phyloP scores from a whole-genome alignment of 2,113 vertebrate genomes.

The Esox niger region DNA sequence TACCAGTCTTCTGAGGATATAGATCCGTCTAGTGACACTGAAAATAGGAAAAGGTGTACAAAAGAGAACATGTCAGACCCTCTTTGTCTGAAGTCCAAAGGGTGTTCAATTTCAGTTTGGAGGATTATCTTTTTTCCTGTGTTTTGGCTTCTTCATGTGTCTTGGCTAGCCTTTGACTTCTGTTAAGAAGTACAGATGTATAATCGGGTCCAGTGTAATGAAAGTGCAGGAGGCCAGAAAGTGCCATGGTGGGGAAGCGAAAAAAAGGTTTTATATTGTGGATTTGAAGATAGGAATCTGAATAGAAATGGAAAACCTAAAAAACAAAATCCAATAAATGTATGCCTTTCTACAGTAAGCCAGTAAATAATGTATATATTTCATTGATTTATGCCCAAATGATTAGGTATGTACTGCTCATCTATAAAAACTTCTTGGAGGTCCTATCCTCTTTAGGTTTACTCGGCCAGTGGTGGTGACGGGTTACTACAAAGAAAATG shows the following conservation, averaged over 20 bases:
- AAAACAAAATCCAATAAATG: constrained; percentile 16
- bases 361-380: constrained; percentile 31
- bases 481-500: constrained; percentile 10
- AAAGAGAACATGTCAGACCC: constrained; percentile 77
- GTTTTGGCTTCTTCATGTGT: constrained; percentile 5
- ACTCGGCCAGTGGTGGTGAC: constrained; percentile 24
- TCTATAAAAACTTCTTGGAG: not conserved
- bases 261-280: not conserved
- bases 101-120: not conserved
- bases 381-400: constrained; percentile 30
- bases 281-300: not conserved
- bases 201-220: not conserved
- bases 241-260: not conserved
- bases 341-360: constrained; percentile 42
- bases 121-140: constrained; percentile 5
- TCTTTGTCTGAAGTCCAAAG: constrained; percentile 66
- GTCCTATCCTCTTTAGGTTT: constrained; percentile 4
- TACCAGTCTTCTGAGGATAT: constrained; percentile 71
- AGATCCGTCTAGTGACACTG: constrained; percentile 70
- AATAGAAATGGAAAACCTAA: constrained; percentile 12
- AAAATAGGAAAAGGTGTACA: constrained; percentile 77
- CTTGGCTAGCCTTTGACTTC: constrained; percentile 20
- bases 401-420: constrained; percentile 4
- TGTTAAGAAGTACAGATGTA: not conserved
- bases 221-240: not conserved